Evolutionary conservation across 2,888 invertebrate species (phyloP).

Genomic region (Colletes collaris): DNA sequence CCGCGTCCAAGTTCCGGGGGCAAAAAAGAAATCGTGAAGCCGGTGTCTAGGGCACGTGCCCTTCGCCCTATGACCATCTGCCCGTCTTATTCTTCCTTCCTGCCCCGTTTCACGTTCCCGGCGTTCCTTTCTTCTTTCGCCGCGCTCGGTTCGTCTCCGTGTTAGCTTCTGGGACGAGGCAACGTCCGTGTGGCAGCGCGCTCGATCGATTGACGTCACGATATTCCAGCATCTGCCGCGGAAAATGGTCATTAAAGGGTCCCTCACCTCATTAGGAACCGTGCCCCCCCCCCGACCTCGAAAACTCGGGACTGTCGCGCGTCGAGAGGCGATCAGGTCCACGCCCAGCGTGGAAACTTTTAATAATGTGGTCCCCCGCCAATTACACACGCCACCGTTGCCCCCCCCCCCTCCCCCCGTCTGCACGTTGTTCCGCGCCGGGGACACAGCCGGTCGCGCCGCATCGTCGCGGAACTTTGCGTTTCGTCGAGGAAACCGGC

Average conservation of each 20-base stretch:
- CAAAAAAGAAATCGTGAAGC: constrained; percentile 65
- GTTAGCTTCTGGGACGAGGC: constrained; percentile 9
- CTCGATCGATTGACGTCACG: constrained; percentile 49
- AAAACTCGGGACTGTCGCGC: constrained; percentile 56
- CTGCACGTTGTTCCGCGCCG: constrained; percentile 17
- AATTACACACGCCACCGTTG: constrained; percentile 45
- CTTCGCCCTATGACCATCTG: constrained; percentile 69
- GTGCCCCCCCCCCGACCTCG: constrained; percentile 46
- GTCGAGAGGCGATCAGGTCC: constrained; percentile 49
- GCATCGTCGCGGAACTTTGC: constrained; percentile 19
- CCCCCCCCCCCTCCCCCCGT: no score
- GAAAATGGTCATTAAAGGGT: constrained; percentile 64
- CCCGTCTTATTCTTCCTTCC: constrained; percentile 42
- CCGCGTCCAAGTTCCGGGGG: constrained; percentile 53
- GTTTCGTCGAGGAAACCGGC: constrained; percentile 23
- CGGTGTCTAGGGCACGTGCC: constrained; percentile 68
- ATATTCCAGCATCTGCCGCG: constrained; percentile 64
- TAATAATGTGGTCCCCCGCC: constrained; percentile 62
- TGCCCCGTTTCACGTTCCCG: constrained; percentile 25
- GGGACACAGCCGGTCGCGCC: not conserved
- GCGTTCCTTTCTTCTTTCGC: not conserved
- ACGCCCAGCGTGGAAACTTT: constrained; percentile 59
- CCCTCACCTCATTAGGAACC: constrained; percentile 60
- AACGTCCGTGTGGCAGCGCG: constrained; percentile 18
- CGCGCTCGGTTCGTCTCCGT: not conserved